Evolutionary conservation across 2,113 vertebrate genomes (phyloP).

Genomic region (Numida meleagris): DNA sequence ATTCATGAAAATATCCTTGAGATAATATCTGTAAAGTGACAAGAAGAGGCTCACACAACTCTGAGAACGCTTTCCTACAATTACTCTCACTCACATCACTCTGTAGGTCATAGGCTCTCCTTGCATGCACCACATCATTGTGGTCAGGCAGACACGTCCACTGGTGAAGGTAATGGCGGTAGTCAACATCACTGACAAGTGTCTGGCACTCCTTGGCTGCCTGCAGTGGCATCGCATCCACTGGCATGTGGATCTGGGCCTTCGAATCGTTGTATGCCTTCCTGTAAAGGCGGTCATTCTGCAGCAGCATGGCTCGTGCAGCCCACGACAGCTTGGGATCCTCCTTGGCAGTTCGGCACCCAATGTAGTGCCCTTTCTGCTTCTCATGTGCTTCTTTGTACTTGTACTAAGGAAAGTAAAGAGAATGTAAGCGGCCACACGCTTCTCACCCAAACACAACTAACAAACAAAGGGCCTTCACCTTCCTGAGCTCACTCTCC

Average conservation of each 20-base stretch:
- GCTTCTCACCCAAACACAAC: not conserved
- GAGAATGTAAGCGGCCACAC: not conserved
- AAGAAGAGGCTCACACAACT: not conserved
- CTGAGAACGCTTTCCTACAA: not conserved
- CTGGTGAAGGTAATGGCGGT: conserved; percentile 87
- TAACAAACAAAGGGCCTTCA: too few relatives aligned
- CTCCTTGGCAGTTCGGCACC: not conserved
- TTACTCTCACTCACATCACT: conserved; percentile 81
- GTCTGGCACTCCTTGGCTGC: conserved; percentile 89
- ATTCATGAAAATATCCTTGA: rapidly evolving
- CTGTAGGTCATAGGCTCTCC: conserved; percentile 88
- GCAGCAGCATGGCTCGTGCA: conserved; percentile 71
- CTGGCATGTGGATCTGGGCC: conserved; percentile 84
- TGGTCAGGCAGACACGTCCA: conserved; percentile 96
- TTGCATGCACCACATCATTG: conserved; percentile 91
- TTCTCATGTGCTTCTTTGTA: conserved; percentile 89
- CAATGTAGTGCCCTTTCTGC: conserved; percentile 83
- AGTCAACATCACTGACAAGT: conserved; percentile 86
- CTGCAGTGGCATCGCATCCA: conserved; percentile 82
- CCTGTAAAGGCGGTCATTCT: conserved; percentile 87
- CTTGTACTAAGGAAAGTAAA: conserved; percentile 81
- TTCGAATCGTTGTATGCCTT: conserved; percentile 86
- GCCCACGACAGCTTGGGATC: not conserved
- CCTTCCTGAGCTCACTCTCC: not conserved
- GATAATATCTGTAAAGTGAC: not conserved